phyloP scores from a whole-genome alignment of 1,140 invertebrate genomes.

The Papilio polyxenes region DNA sequence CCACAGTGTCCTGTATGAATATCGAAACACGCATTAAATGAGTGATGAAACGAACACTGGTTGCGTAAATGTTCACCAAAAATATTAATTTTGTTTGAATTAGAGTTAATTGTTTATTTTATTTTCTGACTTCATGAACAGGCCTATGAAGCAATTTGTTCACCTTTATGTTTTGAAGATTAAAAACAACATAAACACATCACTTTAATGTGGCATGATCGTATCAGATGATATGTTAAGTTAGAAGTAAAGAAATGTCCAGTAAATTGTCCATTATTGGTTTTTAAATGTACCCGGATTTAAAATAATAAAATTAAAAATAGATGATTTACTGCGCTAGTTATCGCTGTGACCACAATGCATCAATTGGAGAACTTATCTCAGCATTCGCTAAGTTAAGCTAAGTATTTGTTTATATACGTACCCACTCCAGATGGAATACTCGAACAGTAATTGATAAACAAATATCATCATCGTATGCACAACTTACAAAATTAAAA shows the following conservation, averaged over 20 bases:
- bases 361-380: neutral
- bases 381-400: neutral
- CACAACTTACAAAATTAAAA: neutral
- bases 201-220: no score
- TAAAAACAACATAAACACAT: no score
- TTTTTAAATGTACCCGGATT: neutral
- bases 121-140: neutral
- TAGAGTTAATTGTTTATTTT: neutral
- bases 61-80: neutral
- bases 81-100: neutral
- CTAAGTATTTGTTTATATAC: neutral
- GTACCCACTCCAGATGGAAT: neutral
- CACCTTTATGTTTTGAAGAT: no score
- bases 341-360: neutral
- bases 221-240: neutral
- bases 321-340: neutral
- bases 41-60: neutral
- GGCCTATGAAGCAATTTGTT: no score
- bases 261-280: neutral
- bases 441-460: neutral
- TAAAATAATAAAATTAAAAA: neutral
- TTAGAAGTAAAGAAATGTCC: neutral
- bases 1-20: constrained; percentile 47
- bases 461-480: neutral
- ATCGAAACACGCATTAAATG: constrained; percentile 3